Evolutionary conservation across 2,888 invertebrate species (phyloP), one percentile per base, ranked within the genome.

Genomic region (Tachina grossa): DNA sequence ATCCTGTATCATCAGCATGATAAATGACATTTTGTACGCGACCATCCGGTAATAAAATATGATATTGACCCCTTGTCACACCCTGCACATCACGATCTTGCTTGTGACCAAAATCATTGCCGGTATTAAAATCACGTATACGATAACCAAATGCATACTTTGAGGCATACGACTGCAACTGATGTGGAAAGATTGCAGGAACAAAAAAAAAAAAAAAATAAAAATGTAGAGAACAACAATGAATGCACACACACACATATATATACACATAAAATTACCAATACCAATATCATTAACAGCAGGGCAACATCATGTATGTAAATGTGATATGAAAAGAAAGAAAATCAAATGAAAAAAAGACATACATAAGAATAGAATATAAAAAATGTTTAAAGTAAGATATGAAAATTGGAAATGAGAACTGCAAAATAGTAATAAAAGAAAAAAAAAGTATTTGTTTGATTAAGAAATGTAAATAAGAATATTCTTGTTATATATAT

Each of bases 31-130:
- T 95, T 93, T 97, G 97, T 90, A 96, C 93, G 87, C 96, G 94
- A 45, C 97, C 97, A 92, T 97, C 97, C 2, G 97, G 97, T 57
- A 97, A 93, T 11, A 95, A 93, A 4, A 97, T 96, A 89, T 96
- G 96, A 93, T 97, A 97, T 85, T 95, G 94, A 14, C 97, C 97
- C 88, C 94, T 95, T 63, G 94, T 94, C 86, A 95, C 94, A 13
- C 95, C 96, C 84, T 94, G 94, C 87, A 95, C 94, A 88, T 94
- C 94, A 88, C 94, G 94, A 59, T 94, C 94, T 92, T 97, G 96
- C 84, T 95, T 94, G 91, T 97, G 97, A 10, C 96, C 96, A 90
- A 95, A 97, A 91, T 96, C 95, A 90, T 95, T 96, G 71, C 96
- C 96, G 85, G 94, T 94, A 88, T 95, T 93, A 84, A 94, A 94